Evolutionary conservation across 2,113 vertebrate species (phyloP).

Genomic region (Oryzias celebensis): DNA sequence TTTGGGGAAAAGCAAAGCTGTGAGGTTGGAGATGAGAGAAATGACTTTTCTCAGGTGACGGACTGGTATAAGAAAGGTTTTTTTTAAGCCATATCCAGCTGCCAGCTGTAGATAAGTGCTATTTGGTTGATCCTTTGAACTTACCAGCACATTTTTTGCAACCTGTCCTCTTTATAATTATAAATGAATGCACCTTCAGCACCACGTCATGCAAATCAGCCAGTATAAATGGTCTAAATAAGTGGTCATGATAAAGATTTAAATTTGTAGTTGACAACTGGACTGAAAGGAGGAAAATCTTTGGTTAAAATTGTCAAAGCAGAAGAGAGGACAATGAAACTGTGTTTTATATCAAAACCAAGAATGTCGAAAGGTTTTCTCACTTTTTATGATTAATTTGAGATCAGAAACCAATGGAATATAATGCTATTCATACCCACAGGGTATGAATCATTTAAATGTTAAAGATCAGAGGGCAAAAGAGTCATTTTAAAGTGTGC

Average conservation of each 20-base stretch:
- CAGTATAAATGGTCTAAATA: constrained; percentile 11
- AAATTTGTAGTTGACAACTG: constrained; percentile 17
- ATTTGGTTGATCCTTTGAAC: constrained; percentile 67
- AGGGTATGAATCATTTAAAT: too few relatives aligned
- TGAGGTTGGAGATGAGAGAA: constrained; percentile 65
- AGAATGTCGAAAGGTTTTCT: too few relatives aligned
- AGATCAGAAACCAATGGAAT: too few relatives aligned
- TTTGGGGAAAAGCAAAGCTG: constrained; percentile 23
- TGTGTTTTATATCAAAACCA: too few relatives aligned
- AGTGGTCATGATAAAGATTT: constrained; percentile 31
- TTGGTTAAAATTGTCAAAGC: background rate
- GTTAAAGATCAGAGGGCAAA: too few relatives aligned
- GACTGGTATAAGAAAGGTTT: constrained; percentile 70
- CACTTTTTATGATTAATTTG: too few relatives aligned
- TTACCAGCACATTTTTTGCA: constrained; percentile 49
- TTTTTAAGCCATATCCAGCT: constrained; percentile 71
- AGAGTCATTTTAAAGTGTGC: too few relatives aligned
- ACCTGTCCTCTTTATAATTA: constrained; percentile 46
- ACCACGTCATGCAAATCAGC: constrained; percentile 23
- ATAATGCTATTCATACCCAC: too few relatives aligned
- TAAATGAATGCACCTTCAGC: constrained; percentile 50
- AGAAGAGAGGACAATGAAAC: too few relatives aligned
- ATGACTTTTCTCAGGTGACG: constrained; percentile 69
- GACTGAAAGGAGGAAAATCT: background rate
- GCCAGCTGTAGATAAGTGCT: constrained; percentile 71